These are phyloP conservation scores for Semicossyphus pulcher DNA, from an alignment of 2,113 vertebrate genomes.

Conservation along the genomic window DNA sequence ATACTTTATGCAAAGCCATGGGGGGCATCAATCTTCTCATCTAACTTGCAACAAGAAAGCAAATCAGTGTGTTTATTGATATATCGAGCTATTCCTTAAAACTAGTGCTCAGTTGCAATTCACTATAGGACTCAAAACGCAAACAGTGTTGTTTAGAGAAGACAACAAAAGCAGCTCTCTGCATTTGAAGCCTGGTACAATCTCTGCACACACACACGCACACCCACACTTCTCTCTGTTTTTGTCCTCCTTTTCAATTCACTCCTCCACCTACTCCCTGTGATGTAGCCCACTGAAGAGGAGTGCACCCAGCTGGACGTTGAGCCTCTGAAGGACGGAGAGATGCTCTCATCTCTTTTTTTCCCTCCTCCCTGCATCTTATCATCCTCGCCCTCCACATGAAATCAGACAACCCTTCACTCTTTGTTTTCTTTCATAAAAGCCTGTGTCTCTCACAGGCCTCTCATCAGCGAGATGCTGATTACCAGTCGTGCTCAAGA, in stretches of 20 bases:
- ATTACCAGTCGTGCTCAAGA: conserved; percentile 2
- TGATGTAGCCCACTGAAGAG: conserved; percentile 20
- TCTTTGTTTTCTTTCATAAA: conserved; percentile 27
- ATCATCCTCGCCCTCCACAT: conserved; percentile 11
- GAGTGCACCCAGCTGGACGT: conserved; percentile 54
- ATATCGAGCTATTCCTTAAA: background rate
- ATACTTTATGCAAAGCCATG: background rate
- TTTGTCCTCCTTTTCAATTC: conserved; percentile 25
- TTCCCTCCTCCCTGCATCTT: background rate
- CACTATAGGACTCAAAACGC: background rate
- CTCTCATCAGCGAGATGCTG: background rate
- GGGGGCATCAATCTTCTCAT: background rate
- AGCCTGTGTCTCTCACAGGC: background rate
- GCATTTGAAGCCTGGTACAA: background rate
- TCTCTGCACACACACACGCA: conserved; percentile 11
- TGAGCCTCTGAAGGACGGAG: conserved; percentile 26
- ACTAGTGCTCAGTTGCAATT: background rate
- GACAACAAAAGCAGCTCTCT: background rate
- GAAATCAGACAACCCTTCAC: conserved; percentile 16
- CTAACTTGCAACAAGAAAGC: background rate
- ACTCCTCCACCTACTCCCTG: conserved; percentile 18
- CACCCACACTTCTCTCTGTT: conserved; percentile 16
- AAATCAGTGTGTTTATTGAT: background rate
- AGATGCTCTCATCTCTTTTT: conserved; percentile 34
- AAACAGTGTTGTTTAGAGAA: background rate